phyloP scores from a whole-genome alignment of 2,113 vertebrate genomes.

The rabbit (Oryctolagus cuniculus) region DNA sequence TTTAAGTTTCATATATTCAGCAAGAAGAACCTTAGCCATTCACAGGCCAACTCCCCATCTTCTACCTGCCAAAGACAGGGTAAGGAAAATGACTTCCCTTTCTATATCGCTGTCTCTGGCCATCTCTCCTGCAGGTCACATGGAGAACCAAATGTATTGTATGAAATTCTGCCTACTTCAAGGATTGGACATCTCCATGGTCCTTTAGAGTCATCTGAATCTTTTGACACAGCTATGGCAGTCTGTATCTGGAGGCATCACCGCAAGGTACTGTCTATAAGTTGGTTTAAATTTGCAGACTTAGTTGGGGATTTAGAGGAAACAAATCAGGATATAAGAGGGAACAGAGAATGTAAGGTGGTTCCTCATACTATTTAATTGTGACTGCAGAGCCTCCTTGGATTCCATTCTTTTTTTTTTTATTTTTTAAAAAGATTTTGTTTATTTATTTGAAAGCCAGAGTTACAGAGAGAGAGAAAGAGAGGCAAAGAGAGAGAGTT shows the following conservation, averaged over 20 bases:
- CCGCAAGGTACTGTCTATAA: not conserved
- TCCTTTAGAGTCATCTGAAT: too few species aligned
- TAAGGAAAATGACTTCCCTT: not conserved
- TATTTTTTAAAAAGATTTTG: too few species aligned
- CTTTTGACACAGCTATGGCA: not conserved
- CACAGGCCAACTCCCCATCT: fast-evolving
- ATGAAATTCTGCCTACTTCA: not conserved
- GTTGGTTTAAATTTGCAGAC: not conserved
- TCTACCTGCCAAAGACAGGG: not conserved
- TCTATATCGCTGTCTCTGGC: not conserved
- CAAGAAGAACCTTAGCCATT: not conserved
- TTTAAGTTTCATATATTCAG: not conserved
- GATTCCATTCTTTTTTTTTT: not conserved
- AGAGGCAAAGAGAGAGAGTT: too few species aligned
- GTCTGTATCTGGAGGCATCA: not conserved
- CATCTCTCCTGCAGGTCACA: not conserved
- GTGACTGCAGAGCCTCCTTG: not conserved
- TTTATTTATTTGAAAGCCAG: too few species aligned
- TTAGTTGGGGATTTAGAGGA: not conserved
- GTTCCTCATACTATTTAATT: not conserved
- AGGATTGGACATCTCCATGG: not conserved
- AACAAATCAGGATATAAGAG: not conserved
- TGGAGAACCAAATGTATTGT: not conserved
- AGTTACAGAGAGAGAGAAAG: too few species aligned
- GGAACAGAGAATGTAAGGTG: not conserved